Evolutionary conservation across 64 coral and sea anemone species (phyloP), one percentile per base, ranked within the genome.

Genomic region (Trachythela sp.): DNA sequence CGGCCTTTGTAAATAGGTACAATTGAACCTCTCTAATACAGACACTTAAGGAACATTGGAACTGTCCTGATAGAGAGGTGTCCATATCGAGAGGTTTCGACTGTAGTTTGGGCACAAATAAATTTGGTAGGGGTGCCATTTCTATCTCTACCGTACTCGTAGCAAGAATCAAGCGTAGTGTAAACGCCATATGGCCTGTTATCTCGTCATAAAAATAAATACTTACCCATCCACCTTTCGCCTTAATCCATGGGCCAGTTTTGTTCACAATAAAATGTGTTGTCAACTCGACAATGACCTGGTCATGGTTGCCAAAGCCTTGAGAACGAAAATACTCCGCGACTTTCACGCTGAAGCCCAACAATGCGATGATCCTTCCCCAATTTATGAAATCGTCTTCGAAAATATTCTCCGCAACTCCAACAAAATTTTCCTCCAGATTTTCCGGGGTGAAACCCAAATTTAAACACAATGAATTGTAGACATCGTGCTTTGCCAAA

Each of bases 191-290:
- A n/a, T n/a, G n/a, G n/a, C n/a, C n/a, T 11, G 11, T 4, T 45
- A 45, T 45, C 11, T 45, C 24, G 22, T 64, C 4, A 9, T n/a
- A 26, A 27, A 64, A 64, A 11, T 1, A 52, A 52, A 20, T 64
- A 80, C 75, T 80, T 18, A 80, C 75, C 75, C 75, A 80, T 8
- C 75, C 75, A 39, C 75, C 75, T 80, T 36, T 80, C 4, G 13
- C 0, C 20, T 37, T 9, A 29, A 80, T 80, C 75, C 75, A 80
- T 13, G 31, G 13, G 5, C 34, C 34, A 35, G 37, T 80, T 37
- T 17, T 39, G 10, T 10, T 36, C 37, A 80, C 75, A 80, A 80
- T 35, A 35, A 80, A 35, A 80, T 36, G 8, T 14, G 75, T 39
- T 37, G 75, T 39, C 31, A 80, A 17, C 10, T 80, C 75, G 18